Evolutionary conservation across 2,797 vertebrate genomes (phyloP).

Genomic region (Octomys mimax): DNA sequence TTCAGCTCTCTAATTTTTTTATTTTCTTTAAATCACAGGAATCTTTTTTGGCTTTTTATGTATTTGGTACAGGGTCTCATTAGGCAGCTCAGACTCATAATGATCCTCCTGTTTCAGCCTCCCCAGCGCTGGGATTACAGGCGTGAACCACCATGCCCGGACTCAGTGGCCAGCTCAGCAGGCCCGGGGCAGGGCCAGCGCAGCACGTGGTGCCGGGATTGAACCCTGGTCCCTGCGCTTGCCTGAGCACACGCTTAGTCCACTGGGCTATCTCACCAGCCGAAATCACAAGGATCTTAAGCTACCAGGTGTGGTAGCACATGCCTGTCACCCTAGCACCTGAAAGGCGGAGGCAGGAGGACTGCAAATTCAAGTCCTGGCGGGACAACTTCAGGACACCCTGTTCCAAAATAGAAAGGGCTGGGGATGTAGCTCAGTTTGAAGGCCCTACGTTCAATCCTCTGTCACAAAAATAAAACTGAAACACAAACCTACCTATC

Average conservation of each 20-base stretch:
- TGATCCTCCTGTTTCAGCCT: too few relatives aligned
- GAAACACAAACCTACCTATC: background rate
- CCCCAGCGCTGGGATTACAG: too few relatives aligned
- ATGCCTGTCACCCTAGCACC: background rate
- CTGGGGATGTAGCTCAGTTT: background rate
- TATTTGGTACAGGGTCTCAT: too few relatives aligned
- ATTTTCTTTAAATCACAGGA: background rate
- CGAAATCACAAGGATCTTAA: slow-evolving; percentile 2
- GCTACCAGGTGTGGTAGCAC: background rate
- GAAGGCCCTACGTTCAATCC: background rate
- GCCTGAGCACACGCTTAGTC: too few relatives aligned
- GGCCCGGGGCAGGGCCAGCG: too few relatives aligned
- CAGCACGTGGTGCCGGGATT: too few relatives aligned
- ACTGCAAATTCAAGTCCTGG: background rate
- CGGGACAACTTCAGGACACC: background rate
- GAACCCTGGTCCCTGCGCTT: too few relatives aligned
- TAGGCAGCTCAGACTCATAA: too few relatives aligned
- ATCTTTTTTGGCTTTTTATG: background rate
- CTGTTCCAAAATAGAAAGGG: background rate
- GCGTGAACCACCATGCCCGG: too few relatives aligned
- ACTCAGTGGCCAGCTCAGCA: too few relatives aligned
- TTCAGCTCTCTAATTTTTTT: background rate
- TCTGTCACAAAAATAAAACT: background rate
- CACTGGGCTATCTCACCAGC: too few relatives aligned
- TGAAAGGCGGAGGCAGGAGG: background rate